Percentiles rank a stretch among this genome's conserved stretches.
phyloP scores from a whole-genome alignment of 2,113 vertebrate genomes.

The Hippopotamus amphibius region DNA sequence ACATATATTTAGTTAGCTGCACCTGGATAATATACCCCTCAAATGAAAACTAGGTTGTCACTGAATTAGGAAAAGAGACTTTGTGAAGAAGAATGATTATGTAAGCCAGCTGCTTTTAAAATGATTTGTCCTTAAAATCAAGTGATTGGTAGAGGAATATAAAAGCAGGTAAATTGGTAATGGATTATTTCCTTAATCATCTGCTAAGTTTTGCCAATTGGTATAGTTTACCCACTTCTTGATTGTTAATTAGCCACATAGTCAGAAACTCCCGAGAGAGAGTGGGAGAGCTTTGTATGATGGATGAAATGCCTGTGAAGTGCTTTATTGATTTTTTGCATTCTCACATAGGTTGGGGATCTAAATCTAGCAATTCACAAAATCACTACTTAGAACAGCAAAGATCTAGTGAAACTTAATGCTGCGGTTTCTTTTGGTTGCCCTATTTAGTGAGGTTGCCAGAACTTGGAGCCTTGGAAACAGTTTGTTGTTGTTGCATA shows the following conservation, averaged over 20 bases:
- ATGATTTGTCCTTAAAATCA: conserved; percentile 50
- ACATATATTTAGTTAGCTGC: background rate
- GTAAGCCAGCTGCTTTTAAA: conserved; percentile 26
- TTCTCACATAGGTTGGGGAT: background rate
- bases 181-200: conserved; percentile 49
- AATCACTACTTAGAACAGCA: conserved; percentile 31
- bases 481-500: conserved; percentile 20
- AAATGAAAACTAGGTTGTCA: background rate
- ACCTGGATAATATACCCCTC: background rate
- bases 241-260: background rate
- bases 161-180: conserved; percentile 32
- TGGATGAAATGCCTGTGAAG: background rate
- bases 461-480: conserved; percentile 42
- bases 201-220: background rate
- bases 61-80: background rate
- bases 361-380: conserved; percentile 32
- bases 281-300: background rate
- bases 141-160: background rate
- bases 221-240: background rate
- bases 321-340: background rate
- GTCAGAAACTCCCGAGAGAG: background rate
- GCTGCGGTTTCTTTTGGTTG: conserved; percentile 43
- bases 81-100: conserved; percentile 30
- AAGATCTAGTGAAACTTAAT: conserved; percentile 33
- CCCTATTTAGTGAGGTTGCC: conserved; percentile 38